These are phyloP conservation scores for Masnerella sp. DNA, from an alignment of 2,888 invertebrate species.

Conservation along the genomic window DNA sequence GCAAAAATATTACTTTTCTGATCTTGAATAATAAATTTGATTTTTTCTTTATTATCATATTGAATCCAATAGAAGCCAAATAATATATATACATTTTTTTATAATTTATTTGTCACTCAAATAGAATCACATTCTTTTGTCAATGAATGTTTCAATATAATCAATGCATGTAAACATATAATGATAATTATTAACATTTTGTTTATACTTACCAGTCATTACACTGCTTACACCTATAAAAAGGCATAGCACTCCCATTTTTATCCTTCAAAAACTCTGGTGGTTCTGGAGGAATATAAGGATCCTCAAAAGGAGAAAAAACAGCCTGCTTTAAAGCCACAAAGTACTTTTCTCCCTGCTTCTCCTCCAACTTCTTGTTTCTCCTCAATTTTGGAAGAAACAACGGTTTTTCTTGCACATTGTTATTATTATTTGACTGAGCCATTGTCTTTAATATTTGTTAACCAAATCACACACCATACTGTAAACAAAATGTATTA, in stretches of 20 bases:
- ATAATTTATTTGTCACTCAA: no score
- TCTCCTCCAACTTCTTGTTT: constrained; percentile 64
- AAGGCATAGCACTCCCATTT: constrained; percentile 53
- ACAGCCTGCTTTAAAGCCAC: constrained; percentile 68
- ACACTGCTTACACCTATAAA: constrained; percentile 69
- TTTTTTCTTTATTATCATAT: no score
- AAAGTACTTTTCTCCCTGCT: constrained; percentile 68
- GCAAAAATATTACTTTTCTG: no score
- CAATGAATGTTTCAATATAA: no score
- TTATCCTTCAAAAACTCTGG: constrained; percentile 63
- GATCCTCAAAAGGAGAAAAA: constrained; percentile 64
- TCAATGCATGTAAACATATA: constrained; percentile 10
- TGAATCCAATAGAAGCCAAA: no score
- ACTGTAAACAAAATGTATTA: no score
- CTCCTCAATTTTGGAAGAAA: constrained; percentile 66
- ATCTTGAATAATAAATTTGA: no score
- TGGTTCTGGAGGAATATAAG: constrained; percentile 67
- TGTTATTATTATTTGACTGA: constrained; percentile 17
- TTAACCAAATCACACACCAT: no score
- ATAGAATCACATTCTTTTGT: no score
- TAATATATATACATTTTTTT: no score
- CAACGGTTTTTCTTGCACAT: neutral
- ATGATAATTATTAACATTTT: constrained; percentile 1
- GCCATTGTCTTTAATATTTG: constrained; percentile 7
- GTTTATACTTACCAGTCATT: constrained; percentile 69